These are phyloP conservation scores for Ornithoptera alexandrae DNA, from an alignment of 2,888 invertebrate species.

Conservation along the genomic window DNA sequence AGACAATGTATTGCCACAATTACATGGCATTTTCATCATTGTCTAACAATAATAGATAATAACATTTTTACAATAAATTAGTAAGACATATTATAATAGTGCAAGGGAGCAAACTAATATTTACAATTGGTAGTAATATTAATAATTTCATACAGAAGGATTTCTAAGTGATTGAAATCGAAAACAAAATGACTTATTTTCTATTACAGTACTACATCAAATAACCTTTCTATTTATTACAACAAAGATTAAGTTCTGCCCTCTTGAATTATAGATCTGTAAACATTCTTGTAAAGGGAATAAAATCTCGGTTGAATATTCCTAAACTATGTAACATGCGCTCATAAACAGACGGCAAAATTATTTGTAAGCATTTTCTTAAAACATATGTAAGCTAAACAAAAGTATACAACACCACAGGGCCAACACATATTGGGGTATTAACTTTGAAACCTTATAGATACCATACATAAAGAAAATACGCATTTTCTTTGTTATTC, in stretches of 20 bases:
- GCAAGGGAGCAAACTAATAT: conserved; percentile 72
- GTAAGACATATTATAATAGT: conserved; percentile 39
- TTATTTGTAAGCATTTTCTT: conserved; percentile 26
- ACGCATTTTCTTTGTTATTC: conserved; percentile 35
- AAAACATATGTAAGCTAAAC: conserved; percentile 24
- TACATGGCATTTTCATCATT: conserved; percentile 60
- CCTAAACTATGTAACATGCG: conserved; percentile 26
- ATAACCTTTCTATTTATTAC: neutral
- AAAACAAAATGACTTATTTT: neutral
- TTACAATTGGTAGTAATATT: conserved; percentile 58
- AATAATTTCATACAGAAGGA: conserved; percentile 38
- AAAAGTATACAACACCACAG: conserved; percentile 15
- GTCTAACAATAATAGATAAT: conserved; percentile 60
- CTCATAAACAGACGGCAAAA: conserved; percentile 20
- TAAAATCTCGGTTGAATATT: conserved; percentile 27
- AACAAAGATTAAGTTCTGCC: neutral
- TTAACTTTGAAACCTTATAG: conserved; percentile 13
- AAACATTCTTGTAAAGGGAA: conserved; percentile 21
- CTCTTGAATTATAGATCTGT: conserved; percentile 4
- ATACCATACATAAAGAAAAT: conserved; percentile 16
- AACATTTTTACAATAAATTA: conserved; percentile 68
- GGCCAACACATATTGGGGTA: conserved; percentile 13
- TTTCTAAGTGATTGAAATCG: conserved; percentile 8
- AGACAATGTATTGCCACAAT: conserved; percentile 25
- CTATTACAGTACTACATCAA: neutral